phyloP scores from a whole-genome alignment of 1,140 invertebrate species.

The Popillia japonica region DNA sequence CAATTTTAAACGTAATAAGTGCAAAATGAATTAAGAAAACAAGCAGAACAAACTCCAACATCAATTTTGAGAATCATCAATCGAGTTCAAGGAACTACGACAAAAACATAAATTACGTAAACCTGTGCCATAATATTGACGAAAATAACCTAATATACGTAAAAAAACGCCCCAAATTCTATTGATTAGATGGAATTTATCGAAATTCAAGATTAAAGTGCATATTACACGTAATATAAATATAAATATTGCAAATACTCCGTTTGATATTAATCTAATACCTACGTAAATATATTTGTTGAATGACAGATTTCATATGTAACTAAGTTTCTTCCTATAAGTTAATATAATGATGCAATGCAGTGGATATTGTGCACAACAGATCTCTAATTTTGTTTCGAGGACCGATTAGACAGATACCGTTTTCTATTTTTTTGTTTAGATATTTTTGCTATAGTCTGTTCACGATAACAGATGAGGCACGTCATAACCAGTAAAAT shows the following conservation, averaged over 20 bases:
- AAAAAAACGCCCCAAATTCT: constrained; percentile 43
- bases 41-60: background rate
- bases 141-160: constrained; percentile 54
- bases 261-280: constrained; percentile 8
- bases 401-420: background rate
- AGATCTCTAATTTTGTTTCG: background rate
- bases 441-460: too few species aligned
- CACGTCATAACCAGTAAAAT: too few species aligned
- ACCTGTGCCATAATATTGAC: constrained; percentile 50
- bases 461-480: too few species aligned
- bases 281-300: too few species aligned
- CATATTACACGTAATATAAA: constrained; percentile 6
- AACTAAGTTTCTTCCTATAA: constrained; percentile 5
- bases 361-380: background rate
- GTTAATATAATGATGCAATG: too few species aligned
- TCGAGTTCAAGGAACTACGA: background rate
- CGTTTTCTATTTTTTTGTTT: constrained; percentile 1
- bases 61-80: background rate
- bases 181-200: background rate
- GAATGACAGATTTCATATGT: constrained; percentile 4
- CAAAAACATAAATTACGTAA: background rate
- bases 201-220: constrained; percentile 1
- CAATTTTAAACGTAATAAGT: constrained; percentile 38
- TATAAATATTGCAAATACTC: constrained; percentile 10
- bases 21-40: background rate